These are phyloP conservation scores for Perithous albicinctus DNA, from an alignment of 2,888 invertebrate genomes.

Conservation along the genomic window DNA sequence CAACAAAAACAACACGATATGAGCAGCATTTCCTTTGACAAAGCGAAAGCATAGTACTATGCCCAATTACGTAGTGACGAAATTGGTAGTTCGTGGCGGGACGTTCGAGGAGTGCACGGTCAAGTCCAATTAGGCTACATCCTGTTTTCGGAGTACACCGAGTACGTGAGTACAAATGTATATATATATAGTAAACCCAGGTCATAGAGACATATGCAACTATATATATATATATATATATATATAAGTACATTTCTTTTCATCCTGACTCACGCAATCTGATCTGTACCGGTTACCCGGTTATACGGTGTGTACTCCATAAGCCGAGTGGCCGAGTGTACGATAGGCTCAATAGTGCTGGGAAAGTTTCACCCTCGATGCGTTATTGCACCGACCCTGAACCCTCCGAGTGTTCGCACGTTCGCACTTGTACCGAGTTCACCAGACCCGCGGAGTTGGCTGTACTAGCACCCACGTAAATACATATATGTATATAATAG, in stretches of 20 bases:
- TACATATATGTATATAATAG: background rate
- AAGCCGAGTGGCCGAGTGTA: conserved; percentile 25
- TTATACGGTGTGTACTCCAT: conserved; percentile 61
- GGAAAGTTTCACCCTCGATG: conserved; percentile 71
- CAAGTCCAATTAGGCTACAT: conserved; percentile 79
- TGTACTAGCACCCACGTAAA: background rate
- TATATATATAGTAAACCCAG: background rate
- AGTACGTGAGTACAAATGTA: conserved; percentile 39
- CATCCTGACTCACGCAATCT: conserved; percentile 73
- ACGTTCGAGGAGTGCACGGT: conserved; percentile 64
- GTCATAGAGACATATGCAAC: background rate
- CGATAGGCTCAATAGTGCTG: conserved; percentile 64
- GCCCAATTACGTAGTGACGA: conserved; percentile 46
- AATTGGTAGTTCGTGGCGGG: conserved; percentile 42
- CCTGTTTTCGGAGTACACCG: conserved; percentile 75
- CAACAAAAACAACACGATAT: background rate
- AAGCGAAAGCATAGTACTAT: conserved; percentile 13
- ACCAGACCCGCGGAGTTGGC: conserved; percentile 26
- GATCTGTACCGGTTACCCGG: conserved; percentile 68
- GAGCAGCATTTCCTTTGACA: background rate
- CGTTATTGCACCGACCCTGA: conserved; percentile 66
- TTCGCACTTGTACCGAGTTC: conserved; percentile 56
- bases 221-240: conserved; percentile 21
- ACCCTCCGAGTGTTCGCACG: conserved; percentile 64
- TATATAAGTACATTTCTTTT: too few species aligned